Evolutionary conservation across 2,888 invertebrate species (phyloP), one percentile per base, ranked within the genome.

Genomic region (Nymphalis polychloros): DNA sequence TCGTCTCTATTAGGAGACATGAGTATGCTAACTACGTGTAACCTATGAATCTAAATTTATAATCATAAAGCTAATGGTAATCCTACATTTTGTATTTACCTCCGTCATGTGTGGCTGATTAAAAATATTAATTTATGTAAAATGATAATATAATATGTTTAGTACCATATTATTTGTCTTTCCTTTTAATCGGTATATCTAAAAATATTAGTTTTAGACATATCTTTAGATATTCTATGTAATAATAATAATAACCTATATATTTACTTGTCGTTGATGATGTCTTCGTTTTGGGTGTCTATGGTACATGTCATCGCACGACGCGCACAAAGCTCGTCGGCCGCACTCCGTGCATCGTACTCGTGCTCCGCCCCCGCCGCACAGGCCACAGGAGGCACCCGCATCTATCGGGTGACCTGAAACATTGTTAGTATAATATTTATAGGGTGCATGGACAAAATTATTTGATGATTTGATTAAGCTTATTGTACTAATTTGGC

Each of bases 261-360:
- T 55, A 76, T 78, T 81, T 87, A 96, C 97, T 93, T 96, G 96
- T 81, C 98, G 93, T 73, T 95, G 93, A 84, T 98, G 98, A 73
- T 94, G 93, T 77, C 96, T 95, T 72, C 98, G 93, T 81, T 98
- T 97, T 0, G 98, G 98, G 85, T 98, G 98, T 73, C 97, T 94
- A 86, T 98, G 98, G 88, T 97, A 98, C 97, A 98, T 97, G 84
- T 97, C 97, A 84, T 98, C 98, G 90, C 98, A 98, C 57, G 97
- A 96, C 68, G 96, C 95, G 84, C 98, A 98, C 77, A 97, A 97
- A 67, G 96, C 96, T 79, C 97, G 97, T 23, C 95, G 94, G 50
- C 94, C 94, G 86, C 98, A 98, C 83, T 96, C 95, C 68, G 96
- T 95, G 88, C 98, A 98, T 49, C 95, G 94, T 8, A 98, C 96